phyloP scores from a whole-genome alignment of 2,797 vertebrate species.

The Oreonectes daqikongensis region DNA sequence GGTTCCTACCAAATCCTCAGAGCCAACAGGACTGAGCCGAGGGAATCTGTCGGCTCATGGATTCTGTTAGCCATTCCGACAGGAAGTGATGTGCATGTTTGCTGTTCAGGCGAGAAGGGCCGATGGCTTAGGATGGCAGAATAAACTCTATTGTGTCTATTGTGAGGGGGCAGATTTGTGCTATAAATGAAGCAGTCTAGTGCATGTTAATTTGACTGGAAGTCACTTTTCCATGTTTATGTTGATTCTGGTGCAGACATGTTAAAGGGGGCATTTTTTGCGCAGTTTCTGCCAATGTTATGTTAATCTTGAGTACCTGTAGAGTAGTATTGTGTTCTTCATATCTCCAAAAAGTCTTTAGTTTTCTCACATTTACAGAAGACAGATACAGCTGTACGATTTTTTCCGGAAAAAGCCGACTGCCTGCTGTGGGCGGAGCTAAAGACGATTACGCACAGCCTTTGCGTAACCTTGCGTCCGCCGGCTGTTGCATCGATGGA shows the following conservation, averaged over 20 bases:
- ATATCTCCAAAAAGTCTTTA: too few relatives aligned
- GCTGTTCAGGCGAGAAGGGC: conserved; percentile 73
- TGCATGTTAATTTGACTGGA: conserved; percentile 89
- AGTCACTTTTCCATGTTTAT: conserved; percentile 62
- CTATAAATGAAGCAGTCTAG: conserved; percentile 85
- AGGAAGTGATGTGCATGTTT: conserved; percentile 86
- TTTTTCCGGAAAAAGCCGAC: too few relatives aligned
- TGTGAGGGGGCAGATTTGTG: conserved; percentile 84
- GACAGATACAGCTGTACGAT: too few relatives aligned
- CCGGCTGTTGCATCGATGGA: too few relatives aligned
- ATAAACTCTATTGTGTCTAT: conserved; percentile 86
- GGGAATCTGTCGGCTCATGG: conserved; percentile 92
- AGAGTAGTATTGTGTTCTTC: too few relatives aligned
- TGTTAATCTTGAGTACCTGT: too few relatives aligned
- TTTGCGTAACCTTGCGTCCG: too few relatives aligned
- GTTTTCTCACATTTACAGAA: too few relatives aligned
- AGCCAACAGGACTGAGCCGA: conserved; percentile 72
- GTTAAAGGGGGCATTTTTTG: too few relatives aligned
- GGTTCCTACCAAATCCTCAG: conserved; percentile 79
- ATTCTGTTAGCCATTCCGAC: conserved; percentile 82
- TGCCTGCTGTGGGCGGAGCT: too few relatives aligned
- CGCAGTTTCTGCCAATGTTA: too few relatives aligned
- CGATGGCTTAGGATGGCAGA: conserved; percentile 78
- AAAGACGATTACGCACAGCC: too few relatives aligned
- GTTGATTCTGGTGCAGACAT: background rate